A percentile compares a stretch with the other conserved stretches of the same genome.
Conservation (phyloP, 2,113 vertebrate genomes). For the Xenopus borealis region DNA sequence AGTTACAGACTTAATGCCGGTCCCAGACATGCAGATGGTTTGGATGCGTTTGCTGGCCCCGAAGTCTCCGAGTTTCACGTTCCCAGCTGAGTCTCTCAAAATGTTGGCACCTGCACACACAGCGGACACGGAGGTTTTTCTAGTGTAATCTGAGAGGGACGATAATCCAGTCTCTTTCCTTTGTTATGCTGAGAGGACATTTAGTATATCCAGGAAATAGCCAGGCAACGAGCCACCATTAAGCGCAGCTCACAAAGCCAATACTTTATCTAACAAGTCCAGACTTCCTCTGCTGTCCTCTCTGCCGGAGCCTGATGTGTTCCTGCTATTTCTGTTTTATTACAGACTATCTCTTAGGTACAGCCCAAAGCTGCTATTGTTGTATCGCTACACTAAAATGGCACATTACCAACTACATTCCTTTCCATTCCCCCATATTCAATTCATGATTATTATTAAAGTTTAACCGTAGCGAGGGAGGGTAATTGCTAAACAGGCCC, state of each 20-base stretch:
- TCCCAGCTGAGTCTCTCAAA: constrained; percentile 85
- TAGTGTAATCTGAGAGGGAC: constrained; percentile 7
- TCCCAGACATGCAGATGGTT: constrained; percentile 92
- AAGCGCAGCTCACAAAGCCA: constrained; percentile 2
- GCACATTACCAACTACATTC: no score
- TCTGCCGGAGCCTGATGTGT: neutral
- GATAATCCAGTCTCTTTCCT: constrained; percentile 33
- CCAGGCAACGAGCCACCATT: constrained; percentile 20
- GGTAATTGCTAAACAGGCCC: no score
- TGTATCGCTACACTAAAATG: no score
- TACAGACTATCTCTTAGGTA: neutral
- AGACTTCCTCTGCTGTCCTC: constrained; percentile 36
- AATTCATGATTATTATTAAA: no score
- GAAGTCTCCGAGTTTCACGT: constrained; percentile 89
- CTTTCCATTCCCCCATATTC: no score
- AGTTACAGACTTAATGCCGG: constrained; percentile 88
- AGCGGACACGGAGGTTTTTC: constrained; percentile 9
- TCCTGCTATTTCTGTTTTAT: neutral
- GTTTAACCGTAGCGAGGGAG: no score
- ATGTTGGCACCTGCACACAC: constrained; percentile 82
- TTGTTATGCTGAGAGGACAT: constrained; percentile 11
- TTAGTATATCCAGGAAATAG: constrained; percentile 27
- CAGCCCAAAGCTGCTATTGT: neutral
- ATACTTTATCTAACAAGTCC: constrained; percentile 23
- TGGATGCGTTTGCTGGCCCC: constrained; percentile 92